phyloP scores from a whole-genome alignment of 23 tunicate species.

The Trididemnum miniatum region DNA sequence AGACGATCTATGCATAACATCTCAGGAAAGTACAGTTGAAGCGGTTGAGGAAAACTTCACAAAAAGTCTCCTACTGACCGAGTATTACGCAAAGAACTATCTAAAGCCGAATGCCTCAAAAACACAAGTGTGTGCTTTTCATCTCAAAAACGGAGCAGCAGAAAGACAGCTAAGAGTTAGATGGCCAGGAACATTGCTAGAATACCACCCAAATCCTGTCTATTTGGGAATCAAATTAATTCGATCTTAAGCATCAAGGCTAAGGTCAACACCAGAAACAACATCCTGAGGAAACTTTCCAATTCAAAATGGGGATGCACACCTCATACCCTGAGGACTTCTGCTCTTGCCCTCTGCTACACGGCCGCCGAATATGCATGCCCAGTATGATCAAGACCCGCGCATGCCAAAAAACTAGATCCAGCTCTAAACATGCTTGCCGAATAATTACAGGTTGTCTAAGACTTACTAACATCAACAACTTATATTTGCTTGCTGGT shows the following conservation, averaged over 20 bases:
- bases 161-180: background rate
- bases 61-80: background rate
- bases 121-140: conserved; percentile 14
- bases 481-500: too few relatives aligned
- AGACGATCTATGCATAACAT: conserved; percentile 5
- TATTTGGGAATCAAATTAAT: background rate
- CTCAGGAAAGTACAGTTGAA: background rate
- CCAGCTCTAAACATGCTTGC: background rate
- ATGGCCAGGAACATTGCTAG: background rate
- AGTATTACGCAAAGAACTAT: background rate
- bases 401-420: background rate
- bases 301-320: background rate
- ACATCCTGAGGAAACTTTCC: background rate
- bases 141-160: background rate
- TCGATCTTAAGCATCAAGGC: background rate
- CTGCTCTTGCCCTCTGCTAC: conserved; percentile 2
- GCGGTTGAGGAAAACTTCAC: background rate
- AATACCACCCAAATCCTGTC: background rate
- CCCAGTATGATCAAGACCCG: background rate
- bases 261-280: background rate
- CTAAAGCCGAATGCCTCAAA: background rate
- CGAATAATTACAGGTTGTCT: background rate
- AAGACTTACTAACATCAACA: too few relatives aligned
- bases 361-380: background rate
- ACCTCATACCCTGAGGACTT: background rate